Conservation (phyloP, 2,888 invertebrate species). For the Hemaris fuciformis region DNA sequence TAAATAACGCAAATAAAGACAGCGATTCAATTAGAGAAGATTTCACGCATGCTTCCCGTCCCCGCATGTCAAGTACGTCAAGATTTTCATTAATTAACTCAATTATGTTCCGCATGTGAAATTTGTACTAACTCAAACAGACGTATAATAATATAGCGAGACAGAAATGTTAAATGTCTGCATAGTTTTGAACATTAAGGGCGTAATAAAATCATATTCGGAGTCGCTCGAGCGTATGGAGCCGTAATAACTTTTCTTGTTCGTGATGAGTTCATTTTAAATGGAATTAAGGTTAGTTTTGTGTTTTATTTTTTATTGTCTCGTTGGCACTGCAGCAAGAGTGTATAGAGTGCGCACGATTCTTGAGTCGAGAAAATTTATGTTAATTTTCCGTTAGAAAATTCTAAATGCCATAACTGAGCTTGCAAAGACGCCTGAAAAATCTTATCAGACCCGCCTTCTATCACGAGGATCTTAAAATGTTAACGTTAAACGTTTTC, state of each 20-base stretch:
- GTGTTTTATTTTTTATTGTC: neutral
- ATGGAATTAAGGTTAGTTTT: neutral
- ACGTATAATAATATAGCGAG: neutral
- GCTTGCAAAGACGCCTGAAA: too few species aligned
- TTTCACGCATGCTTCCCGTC: constrained; percentile 35
- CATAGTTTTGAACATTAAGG: neutral
- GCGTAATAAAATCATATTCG: constrained; percentile 2
- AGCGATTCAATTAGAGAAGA: constrained; percentile 50
- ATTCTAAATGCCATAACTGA: too few species aligned
- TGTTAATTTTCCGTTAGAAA: too few species aligned
- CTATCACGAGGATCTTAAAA: too few species aligned
- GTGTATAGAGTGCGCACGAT: neutral
- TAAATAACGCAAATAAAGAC: constrained; percentile 48
- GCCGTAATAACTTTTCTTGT: neutral
- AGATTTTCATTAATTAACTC: constrained; percentile 33
- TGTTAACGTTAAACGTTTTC: too few species aligned
- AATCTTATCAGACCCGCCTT: too few species aligned
- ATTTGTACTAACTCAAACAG: constrained; percentile 16
- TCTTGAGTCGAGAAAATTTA: too few species aligned
- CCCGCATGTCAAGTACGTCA: constrained; percentile 19
- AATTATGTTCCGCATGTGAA: constrained; percentile 29
- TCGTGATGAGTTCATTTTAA: neutral
- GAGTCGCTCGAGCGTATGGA: constrained; percentile 7
- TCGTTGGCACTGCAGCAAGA: too few species aligned
- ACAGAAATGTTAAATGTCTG: constrained; percentile 4